These are phyloP conservation scores for Sitta carolinensis DNA, from an alignment of 2,797 vertebrate genomes.

Conservation along the genomic window DNA sequence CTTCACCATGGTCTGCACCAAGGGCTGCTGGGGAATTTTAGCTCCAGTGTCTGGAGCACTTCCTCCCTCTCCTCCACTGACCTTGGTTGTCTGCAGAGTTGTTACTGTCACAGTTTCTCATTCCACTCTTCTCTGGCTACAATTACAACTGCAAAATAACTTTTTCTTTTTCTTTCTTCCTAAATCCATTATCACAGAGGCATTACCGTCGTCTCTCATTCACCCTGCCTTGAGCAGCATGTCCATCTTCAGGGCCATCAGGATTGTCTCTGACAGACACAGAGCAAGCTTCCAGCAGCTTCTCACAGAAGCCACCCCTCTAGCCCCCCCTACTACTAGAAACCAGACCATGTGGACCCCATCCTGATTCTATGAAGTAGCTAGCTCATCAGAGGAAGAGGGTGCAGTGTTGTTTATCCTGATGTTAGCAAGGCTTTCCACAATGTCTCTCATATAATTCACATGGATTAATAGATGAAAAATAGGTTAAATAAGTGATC, in stretches of 20 bases:
- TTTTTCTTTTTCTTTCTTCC: not conserved
- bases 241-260: no score
- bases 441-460: not conserved
- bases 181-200: not conserved
- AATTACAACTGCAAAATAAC: not conserved
- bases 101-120: not conserved
- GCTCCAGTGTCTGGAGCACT: not conserved
- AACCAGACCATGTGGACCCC: not conserved
- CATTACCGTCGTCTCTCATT: not conserved
- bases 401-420: not conserved
- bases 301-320: not conserved
- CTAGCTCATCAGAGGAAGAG: not conserved
- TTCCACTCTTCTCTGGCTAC: not conserved
- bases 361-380: not conserved
- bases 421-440: not conserved
- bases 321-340: not conserved
- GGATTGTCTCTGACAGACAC: not conserved
- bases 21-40: not conserved
- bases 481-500: not conserved
- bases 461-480: not conserved
- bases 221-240: accelerated
- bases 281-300: not conserved
- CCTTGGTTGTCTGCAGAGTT: not conserved
- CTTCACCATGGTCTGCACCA: not conserved
- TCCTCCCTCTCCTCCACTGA: not conserved